These are phyloP conservation scores for Nomada fabriciana DNA, from an alignment of 2,888 invertebrate genomes.

Conservation along the genomic window DNA sequence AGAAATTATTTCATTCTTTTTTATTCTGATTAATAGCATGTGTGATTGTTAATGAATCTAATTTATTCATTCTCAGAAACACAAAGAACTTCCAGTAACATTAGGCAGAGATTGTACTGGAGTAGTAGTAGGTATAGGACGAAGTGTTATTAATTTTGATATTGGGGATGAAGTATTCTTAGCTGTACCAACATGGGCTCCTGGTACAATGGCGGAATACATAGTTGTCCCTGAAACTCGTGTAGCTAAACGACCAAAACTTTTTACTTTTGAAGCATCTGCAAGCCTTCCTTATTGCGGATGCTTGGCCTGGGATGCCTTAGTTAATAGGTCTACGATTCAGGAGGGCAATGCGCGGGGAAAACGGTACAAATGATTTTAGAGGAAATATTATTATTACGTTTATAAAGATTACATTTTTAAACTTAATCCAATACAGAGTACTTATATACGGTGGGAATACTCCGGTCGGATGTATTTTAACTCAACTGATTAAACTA, in stretches of 20 bases:
- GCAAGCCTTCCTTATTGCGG: constrained; percentile 87
- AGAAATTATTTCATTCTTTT: constrained; percentile 18
- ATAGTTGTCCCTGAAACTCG: constrained; percentile 85
- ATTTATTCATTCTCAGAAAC: constrained; percentile 77
- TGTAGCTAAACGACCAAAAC: constrained; percentile 86
- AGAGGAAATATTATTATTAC: constrained; percentile 1
- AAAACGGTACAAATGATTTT: constrained; percentile 84
- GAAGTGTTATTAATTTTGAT: constrained; percentile 86
- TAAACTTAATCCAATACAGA: constrained; percentile 78
- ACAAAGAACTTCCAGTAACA: constrained; percentile 85
- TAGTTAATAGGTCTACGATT: constrained; percentile 84
- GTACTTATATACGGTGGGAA: constrained; percentile 86
- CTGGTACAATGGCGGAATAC: constrained; percentile 86
- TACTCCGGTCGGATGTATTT: constrained; percentile 87
- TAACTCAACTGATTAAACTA: constrained; percentile 86
- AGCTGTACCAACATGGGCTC: constrained; percentile 86
- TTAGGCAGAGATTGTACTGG: constrained; percentile 88
- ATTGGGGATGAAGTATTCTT: constrained; percentile 88
- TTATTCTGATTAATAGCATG: background rate
- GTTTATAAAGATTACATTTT: constrained; percentile 13
- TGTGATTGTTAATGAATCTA: constrained; percentile 6
- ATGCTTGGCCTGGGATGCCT: constrained; percentile 86
- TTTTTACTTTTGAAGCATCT: constrained; percentile 87
- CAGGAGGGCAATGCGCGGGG: constrained; percentile 85
- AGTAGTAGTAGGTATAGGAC: constrained; percentile 87